phyloP scores from a whole-genome alignment of 2,888 invertebrate species.

The Brachyptera putata region DNA sequence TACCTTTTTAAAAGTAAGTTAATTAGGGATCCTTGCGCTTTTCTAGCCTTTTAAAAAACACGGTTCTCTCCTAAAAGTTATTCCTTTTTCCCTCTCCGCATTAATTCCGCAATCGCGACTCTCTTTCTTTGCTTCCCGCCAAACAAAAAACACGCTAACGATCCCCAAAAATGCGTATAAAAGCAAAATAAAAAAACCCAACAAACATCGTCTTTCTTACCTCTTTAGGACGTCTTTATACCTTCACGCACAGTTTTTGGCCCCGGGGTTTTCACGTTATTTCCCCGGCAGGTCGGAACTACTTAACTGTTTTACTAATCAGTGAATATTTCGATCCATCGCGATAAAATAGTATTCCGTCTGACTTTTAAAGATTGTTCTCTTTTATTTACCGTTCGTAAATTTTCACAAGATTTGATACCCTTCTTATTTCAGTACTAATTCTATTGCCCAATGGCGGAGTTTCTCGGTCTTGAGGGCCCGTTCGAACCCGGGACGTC shows the following conservation, averaged over 20 bases:
- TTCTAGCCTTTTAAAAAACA: too few species aligned
- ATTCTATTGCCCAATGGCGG: conserved; percentile 36
- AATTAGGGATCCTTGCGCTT: too few species aligned
- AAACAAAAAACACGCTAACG: too few species aligned
- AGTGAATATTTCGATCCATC: conserved; percentile 45
- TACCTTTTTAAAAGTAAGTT: too few species aligned
- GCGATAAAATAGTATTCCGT: conserved; percentile 36
- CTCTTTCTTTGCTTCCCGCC: too few species aligned
- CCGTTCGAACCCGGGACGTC: background rate
- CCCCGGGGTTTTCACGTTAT: conserved; percentile 60
- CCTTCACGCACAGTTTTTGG: conserved; percentile 66
- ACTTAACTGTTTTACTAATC: conserved; percentile 64
- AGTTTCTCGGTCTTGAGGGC: conserved; percentile 38
- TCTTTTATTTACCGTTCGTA: conserved; percentile 18
- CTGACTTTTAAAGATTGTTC: conserved; percentile 35
- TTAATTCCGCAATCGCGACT: too few species aligned
- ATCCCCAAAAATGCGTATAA: too few species aligned
- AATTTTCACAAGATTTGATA: conserved; percentile 6
- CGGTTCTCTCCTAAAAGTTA: too few species aligned
- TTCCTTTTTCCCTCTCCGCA: too few species aligned
- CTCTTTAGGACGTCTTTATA: conserved; percentile 64
- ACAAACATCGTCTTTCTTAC: too few species aligned
- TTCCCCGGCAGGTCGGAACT: conserved; percentile 58
- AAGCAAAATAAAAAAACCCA: too few species aligned
- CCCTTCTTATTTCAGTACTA: conserved; percentile 8